phyloP scores from a whole-genome alignment of 2,797 vertebrate species.

The Novumbra hubbsi region DNA sequence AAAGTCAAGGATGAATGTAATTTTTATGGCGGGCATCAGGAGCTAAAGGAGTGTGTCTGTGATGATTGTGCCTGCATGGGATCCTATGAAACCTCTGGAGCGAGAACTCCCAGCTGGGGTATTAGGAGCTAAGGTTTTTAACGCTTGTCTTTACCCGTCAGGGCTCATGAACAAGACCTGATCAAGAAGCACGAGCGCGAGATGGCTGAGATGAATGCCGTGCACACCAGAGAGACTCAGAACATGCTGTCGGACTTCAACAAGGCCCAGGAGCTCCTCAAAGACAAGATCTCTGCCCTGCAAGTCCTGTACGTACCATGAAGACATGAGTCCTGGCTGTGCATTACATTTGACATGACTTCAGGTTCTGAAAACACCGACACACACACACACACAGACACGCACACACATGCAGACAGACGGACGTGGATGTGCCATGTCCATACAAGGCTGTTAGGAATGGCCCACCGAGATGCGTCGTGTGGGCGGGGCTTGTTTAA shows the following conservation, averaged over 20 bases:
- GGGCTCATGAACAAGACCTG: slow-evolving; percentile 95
- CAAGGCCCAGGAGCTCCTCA: slow-evolving; percentile 97
- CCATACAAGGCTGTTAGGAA: too few species aligned
- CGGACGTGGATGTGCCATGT: background rate
- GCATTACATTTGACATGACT: background rate
- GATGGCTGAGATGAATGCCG: slow-evolving; percentile 83
- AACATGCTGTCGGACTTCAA: slow-evolving; percentile 97
- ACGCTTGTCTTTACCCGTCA: slow-evolving; percentile 50
- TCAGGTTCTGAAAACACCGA: too few species aligned
- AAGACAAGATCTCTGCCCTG: slow-evolving; percentile 97
- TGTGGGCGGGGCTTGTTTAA: background rate
- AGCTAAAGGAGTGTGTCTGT: slow-evolving; percentile 13
- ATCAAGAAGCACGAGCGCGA: slow-evolving; percentile 93
- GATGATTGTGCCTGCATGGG: background rate
- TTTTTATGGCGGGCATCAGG: slow-evolving; percentile 23
- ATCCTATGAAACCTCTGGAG: background rate
- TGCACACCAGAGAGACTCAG: slow-evolving; percentile 93
- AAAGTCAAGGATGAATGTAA: slow-evolving; percentile 47
- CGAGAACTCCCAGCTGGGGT: background rate
- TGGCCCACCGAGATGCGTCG: background rate
- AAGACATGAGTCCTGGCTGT: slow-evolving; percentile 9
- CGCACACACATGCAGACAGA: background rate
- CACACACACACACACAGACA: background rate
- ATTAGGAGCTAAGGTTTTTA: background rate
- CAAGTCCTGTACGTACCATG: slow-evolving; percentile 90